Conservation (phyloP, 2,888 invertebrate species). For the Cosmorhoe ocellata region DNA sequence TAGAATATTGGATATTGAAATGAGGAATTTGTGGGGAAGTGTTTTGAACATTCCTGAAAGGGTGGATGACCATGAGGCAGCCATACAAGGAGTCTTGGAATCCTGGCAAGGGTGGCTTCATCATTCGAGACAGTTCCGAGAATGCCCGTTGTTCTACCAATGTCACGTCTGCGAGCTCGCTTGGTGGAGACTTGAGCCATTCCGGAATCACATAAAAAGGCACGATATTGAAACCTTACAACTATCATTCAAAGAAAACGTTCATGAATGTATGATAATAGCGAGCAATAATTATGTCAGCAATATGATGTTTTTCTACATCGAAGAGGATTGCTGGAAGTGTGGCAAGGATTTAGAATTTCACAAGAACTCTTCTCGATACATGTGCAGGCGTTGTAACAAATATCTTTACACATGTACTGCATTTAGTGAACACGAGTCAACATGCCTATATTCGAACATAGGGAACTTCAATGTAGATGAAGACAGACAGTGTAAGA, state of each 20-base stretch:
- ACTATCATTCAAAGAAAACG: conserved; percentile 24
- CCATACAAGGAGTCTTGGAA: conserved; percentile 34
- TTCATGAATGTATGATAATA: conserved; percentile 41
- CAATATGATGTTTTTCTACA: conserved; percentile 4
- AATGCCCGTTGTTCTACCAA: conserved; percentile 50
- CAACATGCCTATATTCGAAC: conserved; percentile 5
- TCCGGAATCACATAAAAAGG: conserved; percentile 42
- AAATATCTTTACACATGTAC: conserved; percentile 36
- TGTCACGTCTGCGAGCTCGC: conserved; percentile 52
- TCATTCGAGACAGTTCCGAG: conserved; percentile 17
- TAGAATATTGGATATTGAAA: conserved; percentile 34
- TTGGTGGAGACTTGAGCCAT: conserved; percentile 53
- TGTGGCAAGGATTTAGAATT: conserved; percentile 39
- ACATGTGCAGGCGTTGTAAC: conserved; percentile 36
- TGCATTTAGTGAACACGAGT: not conserved
- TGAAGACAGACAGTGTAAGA: not conserved
- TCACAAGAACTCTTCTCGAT: conserved; percentile 13
- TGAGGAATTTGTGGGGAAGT: conserved; percentile 40
- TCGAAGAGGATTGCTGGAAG: conserved; percentile 41
- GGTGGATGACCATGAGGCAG: not conserved
- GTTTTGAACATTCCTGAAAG: not conserved
- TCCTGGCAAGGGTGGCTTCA: conserved; percentile 41
- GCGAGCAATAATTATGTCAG: conserved; percentile 12
- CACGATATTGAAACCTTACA: conserved; percentile 11
- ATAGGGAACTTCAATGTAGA: not conserved